Conservation (phyloP, 2,888 invertebrate genomes). For the Napeogenes inachia region DNA sequence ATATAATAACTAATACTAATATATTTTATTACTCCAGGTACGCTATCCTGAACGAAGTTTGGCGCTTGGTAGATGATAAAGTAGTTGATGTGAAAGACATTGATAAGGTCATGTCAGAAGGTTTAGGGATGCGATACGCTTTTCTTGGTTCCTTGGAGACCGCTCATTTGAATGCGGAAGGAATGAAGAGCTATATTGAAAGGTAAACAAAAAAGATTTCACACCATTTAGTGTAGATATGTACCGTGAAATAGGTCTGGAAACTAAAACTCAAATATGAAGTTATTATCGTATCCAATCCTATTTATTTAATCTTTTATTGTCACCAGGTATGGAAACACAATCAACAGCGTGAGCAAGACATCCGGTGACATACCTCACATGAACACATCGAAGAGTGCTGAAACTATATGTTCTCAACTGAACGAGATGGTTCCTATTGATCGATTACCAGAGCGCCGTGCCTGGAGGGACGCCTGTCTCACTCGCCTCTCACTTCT, state of each 20-base stretch:
- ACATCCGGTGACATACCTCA: conserved; percentile 86
- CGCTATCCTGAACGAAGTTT: conserved; percentile 94
- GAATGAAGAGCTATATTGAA: conserved; percentile 81
- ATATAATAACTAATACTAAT: no score
- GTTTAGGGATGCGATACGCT: conserved; percentile 96
- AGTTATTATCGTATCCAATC: neutral
- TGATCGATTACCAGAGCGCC: conserved; percentile 83
- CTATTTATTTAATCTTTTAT: neutral
- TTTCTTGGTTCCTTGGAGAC: conserved; percentile 96
- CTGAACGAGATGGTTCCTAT: conserved; percentile 85
- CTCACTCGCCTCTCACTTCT: conserved; percentile 87
- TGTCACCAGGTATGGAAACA: conserved; percentile 71
- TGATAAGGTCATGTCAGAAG: conserved; percentile 95
- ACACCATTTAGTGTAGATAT: no score
- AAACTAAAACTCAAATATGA: no score
- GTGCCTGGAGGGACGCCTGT: conserved; percentile 90
- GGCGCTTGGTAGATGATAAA: conserved; percentile 90
- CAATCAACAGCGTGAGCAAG: conserved; percentile 79
- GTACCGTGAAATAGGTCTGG: no score
- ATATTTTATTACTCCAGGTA: conserved; percentile 76
- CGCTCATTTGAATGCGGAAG: conserved; percentile 95
- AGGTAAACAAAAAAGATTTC: conserved; percentile 45
- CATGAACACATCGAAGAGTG: conserved; percentile 80
- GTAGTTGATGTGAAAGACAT: conserved; percentile 92
- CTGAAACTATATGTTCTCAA: conserved; percentile 82